Percentiles rank a stretch among this genome's conserved stretches.
Conservation (phyloP, 1,140 invertebrate genomes). For the Drosophila burlai region DNA sequence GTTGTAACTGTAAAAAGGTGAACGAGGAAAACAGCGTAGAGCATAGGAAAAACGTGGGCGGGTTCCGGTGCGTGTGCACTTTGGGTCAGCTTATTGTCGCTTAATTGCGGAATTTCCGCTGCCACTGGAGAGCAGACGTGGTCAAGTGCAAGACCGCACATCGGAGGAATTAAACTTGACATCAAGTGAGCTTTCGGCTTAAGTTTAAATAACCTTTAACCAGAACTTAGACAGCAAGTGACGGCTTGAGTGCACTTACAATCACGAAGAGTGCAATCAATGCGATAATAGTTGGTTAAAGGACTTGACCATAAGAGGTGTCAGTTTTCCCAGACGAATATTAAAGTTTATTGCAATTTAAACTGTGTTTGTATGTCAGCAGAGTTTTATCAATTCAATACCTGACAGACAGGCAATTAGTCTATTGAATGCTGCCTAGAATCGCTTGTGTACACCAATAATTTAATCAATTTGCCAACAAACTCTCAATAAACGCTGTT, state of each 20-base stretch:
- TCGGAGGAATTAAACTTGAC: conserved; percentile 43
- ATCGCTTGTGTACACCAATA: neutral
- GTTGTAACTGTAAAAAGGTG: conserved; percentile 28
- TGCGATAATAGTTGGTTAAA: conserved; percentile 11
- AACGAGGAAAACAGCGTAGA: conserved; percentile 7
- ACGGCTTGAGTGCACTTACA: conserved; percentile 18
- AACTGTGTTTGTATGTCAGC: conserved; percentile 1
- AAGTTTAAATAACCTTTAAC: conserved; percentile 27
- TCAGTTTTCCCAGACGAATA: neutral
- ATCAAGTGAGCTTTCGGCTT: conserved; percentile 28
- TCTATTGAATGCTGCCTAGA: neutral
- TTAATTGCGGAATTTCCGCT: conserved; percentile 69
- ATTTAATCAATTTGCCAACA: conserved; percentile 12
- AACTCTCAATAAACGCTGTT: neutral
- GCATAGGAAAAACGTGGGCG: conserved; percentile 43
- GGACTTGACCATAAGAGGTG: neutral
- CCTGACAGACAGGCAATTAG: conserved; percentile 10
- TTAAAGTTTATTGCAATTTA: neutral
- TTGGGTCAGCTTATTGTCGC: conserved; percentile 71
- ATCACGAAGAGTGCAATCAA: conserved; percentile 28
- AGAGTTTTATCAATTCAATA: conserved; percentile 7
- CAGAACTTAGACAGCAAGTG: conserved; percentile 11
- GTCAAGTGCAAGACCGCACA: conserved; percentile 37
- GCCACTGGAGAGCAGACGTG: conserved; percentile 5
- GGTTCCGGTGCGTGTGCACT: conserved; percentile 47